Evolutionary conservation across 2,113 vertebrate genomes (phyloP).

Genomic region (Bubo bubo): DNA sequence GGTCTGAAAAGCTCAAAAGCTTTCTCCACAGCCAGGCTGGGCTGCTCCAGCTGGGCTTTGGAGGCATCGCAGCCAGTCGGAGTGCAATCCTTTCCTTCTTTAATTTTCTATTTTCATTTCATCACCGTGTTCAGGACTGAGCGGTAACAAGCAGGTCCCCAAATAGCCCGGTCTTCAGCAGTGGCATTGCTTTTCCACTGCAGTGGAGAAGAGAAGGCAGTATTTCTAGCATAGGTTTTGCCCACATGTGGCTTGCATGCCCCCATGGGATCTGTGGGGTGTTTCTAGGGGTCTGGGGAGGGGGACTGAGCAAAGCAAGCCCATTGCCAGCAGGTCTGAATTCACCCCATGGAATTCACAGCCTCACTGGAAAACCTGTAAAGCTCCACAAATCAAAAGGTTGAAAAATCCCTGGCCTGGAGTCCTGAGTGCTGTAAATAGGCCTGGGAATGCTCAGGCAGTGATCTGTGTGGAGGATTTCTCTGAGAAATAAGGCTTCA

Average conservation of each 20-base stretch:
- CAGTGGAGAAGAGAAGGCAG: not conserved
- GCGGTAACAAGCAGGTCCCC: not conserved
- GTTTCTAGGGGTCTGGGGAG: not conserved
- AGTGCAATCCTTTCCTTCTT: not conserved
- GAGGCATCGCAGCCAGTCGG: accelerated
- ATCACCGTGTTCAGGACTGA: not conserved
- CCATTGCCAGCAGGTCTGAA: not conserved
- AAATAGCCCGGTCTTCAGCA: not conserved
- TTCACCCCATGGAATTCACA: not conserved
- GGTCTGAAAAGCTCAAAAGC: not conserved
- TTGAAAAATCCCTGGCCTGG: not conserved
- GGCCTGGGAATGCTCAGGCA: not conserved
- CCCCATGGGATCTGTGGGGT: not conserved
- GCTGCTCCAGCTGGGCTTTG: not conserved
- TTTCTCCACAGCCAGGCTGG: not conserved
- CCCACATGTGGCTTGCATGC: not conserved
- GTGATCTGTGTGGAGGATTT: not conserved
- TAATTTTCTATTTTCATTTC: not conserved
- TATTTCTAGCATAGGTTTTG: not conserved
- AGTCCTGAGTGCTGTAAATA: not conserved
- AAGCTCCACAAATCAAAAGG: not conserved
- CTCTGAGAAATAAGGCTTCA: not conserved
- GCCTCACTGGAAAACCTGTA: not conserved
- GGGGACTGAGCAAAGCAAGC: not conserved
- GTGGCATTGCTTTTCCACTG: not conserved